Conservation (phyloP, 2,113 vertebrate genomes). For the Hyperopisus bebe region DNA sequence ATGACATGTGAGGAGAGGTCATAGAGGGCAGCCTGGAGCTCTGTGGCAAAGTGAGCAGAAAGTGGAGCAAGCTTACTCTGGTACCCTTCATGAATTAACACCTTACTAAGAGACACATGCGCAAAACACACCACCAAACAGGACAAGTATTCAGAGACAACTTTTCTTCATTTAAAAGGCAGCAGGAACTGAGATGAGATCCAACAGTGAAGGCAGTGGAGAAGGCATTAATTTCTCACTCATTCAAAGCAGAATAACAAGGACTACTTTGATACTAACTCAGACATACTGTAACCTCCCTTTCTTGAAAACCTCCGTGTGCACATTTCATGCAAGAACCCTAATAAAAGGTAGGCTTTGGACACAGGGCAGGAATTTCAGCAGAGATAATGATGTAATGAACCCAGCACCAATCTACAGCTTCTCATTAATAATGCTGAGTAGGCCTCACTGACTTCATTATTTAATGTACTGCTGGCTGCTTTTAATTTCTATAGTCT, state of each 20-base stretch:
- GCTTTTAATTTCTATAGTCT: not conserved
- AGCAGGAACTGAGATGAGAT: not conserved
- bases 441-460: not conserved
- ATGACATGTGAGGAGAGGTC: constrained; percentile 88
- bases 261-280: not conserved
- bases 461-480: not conserved
- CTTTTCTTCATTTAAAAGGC: not conserved
- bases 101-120: not conserved
- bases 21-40: constrained; percentile 85
- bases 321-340: not conserved
- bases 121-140: not conserved
- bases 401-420: not conserved
- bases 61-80: not conserved
- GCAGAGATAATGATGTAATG: not conserved
- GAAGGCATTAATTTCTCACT: not conserved
- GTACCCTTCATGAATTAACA: not conserved
- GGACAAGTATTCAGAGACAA: not conserved
- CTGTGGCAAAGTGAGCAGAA: constrained; percentile 56
- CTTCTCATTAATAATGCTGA: not conserved
- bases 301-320: not conserved
- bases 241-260: not conserved
- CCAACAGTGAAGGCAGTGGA: not conserved
- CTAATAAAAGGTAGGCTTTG: not conserved
- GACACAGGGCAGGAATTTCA: not conserved
- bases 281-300: not conserved